Percentiles rank a stretch among this genome's conserved stretches.
These are phyloP conservation scores for Petrocephalus microphthalmus DNA, from an alignment of 2,113 vertebrate genomes.

Conservation along the genomic window DNA sequence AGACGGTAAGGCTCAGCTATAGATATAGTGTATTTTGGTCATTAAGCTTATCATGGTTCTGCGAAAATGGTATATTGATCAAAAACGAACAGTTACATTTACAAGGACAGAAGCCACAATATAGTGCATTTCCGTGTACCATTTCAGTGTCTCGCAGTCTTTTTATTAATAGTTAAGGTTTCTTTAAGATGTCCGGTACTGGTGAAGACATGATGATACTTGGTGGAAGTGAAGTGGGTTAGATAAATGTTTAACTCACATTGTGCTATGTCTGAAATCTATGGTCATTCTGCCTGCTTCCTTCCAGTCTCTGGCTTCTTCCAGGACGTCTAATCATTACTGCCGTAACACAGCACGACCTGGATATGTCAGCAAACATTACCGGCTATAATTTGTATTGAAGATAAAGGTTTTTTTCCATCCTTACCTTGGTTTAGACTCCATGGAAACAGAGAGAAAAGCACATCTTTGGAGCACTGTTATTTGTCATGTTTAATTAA, in stretches of 20 bases:
- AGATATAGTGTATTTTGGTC: neutral
- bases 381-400: neutral
- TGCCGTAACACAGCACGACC: slow-evolving; percentile 5
- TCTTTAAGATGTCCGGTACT: neutral
- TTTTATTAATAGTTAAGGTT: neutral
- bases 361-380: slow-evolving; percentile 13
- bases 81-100: neutral
- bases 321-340: neutral
- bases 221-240: neutral
- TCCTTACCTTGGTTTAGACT: neutral
- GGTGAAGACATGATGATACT: neutral
- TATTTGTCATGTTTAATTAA: neutral
- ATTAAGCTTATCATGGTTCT: neutral
- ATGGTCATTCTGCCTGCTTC: too few relatives aligned
- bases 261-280: neutral
- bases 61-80: neutral
- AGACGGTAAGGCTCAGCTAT: neutral
- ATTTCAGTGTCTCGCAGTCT: neutral
- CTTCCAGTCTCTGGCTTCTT: neutral
- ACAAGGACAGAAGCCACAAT: neutral
- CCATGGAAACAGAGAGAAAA: neutral
- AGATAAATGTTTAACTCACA: neutral
- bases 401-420: neutral
- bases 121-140: neutral
- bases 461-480: neutral